phyloP scores from a whole-genome alignment of 2,797 vertebrate genomes.

The Ceyx erithaca region DNA sequence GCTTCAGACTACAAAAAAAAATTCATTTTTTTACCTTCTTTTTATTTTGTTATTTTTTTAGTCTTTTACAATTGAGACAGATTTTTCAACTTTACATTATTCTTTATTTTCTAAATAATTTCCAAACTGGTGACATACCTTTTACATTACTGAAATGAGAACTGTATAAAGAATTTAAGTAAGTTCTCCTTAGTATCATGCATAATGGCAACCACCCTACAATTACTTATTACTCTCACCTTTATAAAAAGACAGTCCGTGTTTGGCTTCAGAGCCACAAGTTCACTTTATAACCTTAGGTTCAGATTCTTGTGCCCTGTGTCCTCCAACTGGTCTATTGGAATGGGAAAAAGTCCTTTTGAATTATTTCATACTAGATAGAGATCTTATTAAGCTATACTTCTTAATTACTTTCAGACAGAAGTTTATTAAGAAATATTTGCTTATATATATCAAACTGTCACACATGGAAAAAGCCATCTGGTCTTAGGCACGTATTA shows the following conservation, averaged over 20 bases:
- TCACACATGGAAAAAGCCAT: neutral
- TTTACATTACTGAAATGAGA: neutral
- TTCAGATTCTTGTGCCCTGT: neutral
- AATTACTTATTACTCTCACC: neutral
- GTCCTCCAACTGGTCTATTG: neutral
- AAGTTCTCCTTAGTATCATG: neutral
- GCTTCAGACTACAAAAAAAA: neutral
- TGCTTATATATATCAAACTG: neutral
- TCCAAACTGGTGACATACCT: neutral
- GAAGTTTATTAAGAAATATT: neutral
- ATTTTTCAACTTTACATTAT: neutral
- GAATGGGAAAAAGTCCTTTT: neutral
- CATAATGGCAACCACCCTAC: neutral
- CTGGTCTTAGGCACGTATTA: neutral
- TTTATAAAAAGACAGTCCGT: neutral
- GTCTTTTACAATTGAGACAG: neutral
- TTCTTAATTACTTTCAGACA: neutral
- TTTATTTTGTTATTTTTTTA: constrained; percentile 19
- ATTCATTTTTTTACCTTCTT: constrained; percentile 17
- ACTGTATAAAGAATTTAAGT: neutral
- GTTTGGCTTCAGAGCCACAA: neutral
- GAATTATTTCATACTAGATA: neutral
- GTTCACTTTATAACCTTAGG: neutral
- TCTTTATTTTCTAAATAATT: neutral
- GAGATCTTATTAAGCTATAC: neutral